Evolutionary conservation across 2,797 vertebrate species (phyloP).

Genomic region (Mormyrops attenuatus): DNA sequence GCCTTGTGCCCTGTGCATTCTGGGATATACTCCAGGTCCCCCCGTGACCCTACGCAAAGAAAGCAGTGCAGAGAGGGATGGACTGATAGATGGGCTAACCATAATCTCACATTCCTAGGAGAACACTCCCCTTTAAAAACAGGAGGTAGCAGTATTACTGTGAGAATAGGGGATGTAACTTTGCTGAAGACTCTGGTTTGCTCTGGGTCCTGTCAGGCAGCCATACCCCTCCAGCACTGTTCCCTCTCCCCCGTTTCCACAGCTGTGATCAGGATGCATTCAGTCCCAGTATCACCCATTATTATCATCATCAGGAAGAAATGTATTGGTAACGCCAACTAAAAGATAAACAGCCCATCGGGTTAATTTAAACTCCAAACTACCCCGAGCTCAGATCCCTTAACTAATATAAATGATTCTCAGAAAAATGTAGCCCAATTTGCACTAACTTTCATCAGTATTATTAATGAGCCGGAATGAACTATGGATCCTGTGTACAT

Average conservation of each 20-base stretch:
- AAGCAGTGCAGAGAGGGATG: constrained; percentile 43
- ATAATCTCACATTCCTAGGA: background rate
- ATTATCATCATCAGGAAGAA: background rate
- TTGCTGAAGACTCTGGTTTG: background rate
- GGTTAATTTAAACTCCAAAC: background rate
- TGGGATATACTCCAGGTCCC: background rate
- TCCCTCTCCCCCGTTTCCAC: background rate
- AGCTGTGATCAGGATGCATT: background rate
- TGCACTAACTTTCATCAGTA: background rate
- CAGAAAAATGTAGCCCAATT: background rate
- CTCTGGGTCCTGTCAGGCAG: background rate
- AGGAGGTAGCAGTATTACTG: background rate
- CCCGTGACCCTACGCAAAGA: background rate
- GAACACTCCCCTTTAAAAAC: background rate
- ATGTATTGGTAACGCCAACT: background rate
- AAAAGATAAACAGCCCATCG: background rate
- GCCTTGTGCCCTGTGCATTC: background rate
- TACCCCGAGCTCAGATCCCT: background rate
- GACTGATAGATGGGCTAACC: constrained; percentile 35
- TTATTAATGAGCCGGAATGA: background rate
- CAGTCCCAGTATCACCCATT: background rate
- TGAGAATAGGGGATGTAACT: background rate
- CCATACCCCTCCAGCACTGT: background rate
- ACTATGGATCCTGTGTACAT: background rate
- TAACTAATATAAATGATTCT: background rate